Conservation (phyloP, 2,113 vertebrate genomes). For the Chloroceryle aenea region DNA sequence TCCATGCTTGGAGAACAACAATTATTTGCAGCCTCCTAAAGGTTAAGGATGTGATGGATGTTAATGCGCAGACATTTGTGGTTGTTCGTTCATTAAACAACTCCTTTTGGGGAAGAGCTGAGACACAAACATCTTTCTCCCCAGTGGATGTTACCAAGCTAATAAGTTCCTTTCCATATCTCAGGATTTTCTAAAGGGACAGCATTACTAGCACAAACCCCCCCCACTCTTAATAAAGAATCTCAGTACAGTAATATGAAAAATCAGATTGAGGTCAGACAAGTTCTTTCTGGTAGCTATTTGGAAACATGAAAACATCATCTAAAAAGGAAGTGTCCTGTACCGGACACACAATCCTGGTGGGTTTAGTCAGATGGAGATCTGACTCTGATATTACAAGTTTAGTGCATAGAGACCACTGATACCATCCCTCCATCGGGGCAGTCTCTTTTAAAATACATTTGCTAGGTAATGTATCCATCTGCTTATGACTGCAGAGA, state of each 20-base stretch:
- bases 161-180: background rate
- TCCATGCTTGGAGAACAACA: background rate
- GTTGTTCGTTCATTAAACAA: background rate
- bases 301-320: background rate
- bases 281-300: background rate
- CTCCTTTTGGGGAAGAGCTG: background rate
- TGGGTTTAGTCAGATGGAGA: background rate
- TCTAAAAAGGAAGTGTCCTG: background rate
- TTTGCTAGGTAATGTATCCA: background rate
- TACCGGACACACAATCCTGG: background rate
- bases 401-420: background rate
- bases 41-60: background rate
- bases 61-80: background rate
- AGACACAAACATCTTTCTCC: background rate
- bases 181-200: background rate
- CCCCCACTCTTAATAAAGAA: background rate
- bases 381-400: background rate
- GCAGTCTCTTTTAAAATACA: background rate
- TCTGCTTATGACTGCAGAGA: background rate
- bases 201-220: background rate
- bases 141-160: background rate
- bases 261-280: background rate
- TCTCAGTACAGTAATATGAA: background rate
- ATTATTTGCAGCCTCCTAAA: slow-evolving; percentile 37
- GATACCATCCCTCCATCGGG: background rate